Evolutionary conservation across 1,140 invertebrate genomes (phyloP).

Genomic region (Hylyphantes graminicola): DNA sequence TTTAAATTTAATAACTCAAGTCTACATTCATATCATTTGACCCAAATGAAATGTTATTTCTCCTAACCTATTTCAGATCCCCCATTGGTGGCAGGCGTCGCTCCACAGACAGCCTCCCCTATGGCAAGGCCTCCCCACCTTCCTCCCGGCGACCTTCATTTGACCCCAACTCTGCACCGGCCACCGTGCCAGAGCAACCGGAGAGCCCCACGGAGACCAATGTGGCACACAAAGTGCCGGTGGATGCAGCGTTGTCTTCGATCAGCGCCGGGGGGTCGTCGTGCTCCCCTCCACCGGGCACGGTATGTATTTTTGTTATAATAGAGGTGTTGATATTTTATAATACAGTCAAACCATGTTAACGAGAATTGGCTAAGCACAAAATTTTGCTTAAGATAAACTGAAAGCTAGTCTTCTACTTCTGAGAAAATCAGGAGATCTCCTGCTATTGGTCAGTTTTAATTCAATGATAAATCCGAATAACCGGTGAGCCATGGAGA

Average conservation of each 20-base stretch:
- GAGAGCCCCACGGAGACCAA: slow-evolving; percentile 44
- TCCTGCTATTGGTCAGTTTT: too few species aligned
- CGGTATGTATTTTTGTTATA: slow-evolving; percentile 41
- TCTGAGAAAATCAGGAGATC: too few species aligned
- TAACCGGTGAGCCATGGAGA: slow-evolving; percentile 39
- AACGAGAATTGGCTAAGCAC: too few species aligned
- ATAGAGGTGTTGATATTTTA: too few species aligned
- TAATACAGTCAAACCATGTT: too few species aligned
- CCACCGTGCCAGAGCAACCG: slow-evolving; percentile 44
- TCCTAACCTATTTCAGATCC: slow-evolving; percentile 7
- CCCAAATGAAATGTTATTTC: too few species aligned
- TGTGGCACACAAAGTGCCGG: slow-evolving; percentile 33
- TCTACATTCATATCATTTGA: too few species aligned
- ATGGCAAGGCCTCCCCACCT: slow-evolving; percentile 53
- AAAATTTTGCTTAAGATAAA: too few species aligned
- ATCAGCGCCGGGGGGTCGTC: slow-evolving; percentile 51
- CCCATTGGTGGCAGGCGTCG: slow-evolving; percentile 45
- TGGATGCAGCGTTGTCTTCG: slow-evolving; percentile 51
- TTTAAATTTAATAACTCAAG: too few species aligned
- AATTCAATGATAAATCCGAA: not conserved
- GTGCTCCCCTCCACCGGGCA: slow-evolving; percentile 55
- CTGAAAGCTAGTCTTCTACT: too few species aligned
- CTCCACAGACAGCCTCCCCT: slow-evolving; percentile 53
- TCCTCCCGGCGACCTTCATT: slow-evolving; percentile 45
- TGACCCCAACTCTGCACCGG: slow-evolving; percentile 40